phyloP scores from a whole-genome alignment of 1,140 invertebrate genomes.

The Hormaphis cornu region DNA sequence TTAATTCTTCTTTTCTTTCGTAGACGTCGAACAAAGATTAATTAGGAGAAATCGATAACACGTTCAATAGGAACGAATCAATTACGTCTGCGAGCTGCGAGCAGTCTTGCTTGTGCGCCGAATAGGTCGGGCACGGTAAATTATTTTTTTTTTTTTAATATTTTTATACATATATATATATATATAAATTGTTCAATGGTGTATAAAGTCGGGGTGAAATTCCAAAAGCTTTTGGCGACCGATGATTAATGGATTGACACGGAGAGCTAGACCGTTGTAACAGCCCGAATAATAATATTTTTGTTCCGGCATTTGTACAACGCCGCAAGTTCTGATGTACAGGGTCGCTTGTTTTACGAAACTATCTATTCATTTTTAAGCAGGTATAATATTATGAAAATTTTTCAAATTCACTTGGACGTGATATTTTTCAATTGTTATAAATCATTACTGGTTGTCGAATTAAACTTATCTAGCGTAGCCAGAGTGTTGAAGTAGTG shows the following conservation, averaged over 20 bases:
- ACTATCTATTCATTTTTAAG: too few relatives aligned
- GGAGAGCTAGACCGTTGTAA: neutral
- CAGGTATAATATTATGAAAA: too few relatives aligned
- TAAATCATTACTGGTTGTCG: too few relatives aligned
- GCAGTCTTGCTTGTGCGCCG: neutral
- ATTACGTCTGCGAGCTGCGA: neutral
- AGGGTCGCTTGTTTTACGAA: too few relatives aligned
- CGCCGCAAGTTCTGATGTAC: too few relatives aligned
- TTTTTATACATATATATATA: too few relatives aligned
- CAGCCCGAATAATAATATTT: neutral
- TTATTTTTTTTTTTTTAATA: too few relatives aligned
- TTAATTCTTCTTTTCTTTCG: neutral
- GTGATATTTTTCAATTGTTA: too few relatives aligned
- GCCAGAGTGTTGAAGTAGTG: too few relatives aligned
- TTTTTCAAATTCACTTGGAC: too few relatives aligned
- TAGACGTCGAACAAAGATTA: neutral
- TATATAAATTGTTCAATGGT: neutral
- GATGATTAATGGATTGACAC: slow-evolving; percentile 11
- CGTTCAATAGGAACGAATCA: neutral
- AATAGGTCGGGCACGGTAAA: neutral
- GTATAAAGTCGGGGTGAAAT: neutral
- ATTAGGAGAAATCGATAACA: neutral
- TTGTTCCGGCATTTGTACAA: neutral
- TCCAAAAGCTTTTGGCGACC: neutral
- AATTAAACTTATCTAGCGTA: too few relatives aligned